A percentile compares a stretch with the other conserved stretches of the same genome.
Conservation (phyloP, 2,888 invertebrate genomes). For the Tetragnatha montana region DNA sequence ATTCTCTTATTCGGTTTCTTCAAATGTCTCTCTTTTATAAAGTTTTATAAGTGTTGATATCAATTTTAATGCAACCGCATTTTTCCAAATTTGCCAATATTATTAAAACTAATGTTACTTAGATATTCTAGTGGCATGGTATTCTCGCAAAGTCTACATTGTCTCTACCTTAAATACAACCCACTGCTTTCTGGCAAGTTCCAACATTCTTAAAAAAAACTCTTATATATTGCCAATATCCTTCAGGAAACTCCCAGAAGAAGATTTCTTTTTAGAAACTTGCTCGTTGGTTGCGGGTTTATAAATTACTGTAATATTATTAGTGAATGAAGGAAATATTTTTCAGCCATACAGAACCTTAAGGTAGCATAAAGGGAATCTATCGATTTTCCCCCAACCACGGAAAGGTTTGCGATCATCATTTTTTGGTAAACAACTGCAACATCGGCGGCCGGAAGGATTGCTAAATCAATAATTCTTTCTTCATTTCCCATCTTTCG, state of each 20-base stretch:
- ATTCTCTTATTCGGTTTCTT: too few species aligned
- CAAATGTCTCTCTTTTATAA: too few species aligned
- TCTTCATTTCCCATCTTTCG: conserved; percentile 48
- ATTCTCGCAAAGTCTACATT: too few species aligned
- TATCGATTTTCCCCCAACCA: conserved; percentile 31
- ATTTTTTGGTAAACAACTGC: conserved; percentile 59
- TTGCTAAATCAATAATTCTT: conserved; percentile 45
- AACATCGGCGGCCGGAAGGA: conserved; percentile 32
- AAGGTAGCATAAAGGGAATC: conserved; percentile 28
- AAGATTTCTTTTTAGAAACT: background rate
- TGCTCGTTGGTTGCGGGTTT: conserved; percentile 21
- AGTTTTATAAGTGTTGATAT: too few species aligned
- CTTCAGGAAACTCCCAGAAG: background rate
- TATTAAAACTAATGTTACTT: too few species aligned
- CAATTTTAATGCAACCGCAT: too few species aligned
- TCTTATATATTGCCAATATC: too few species aligned
- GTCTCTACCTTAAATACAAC: too few species aligned
- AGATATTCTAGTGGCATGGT: too few species aligned
- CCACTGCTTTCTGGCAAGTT: too few species aligned
- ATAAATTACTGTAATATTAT: conserved; percentile 46
- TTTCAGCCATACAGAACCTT: background rate
- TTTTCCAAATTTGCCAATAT: too few species aligned
- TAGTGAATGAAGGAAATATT: conserved; percentile 8
- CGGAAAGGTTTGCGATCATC: conserved; percentile 32
- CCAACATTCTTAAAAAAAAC: too few species aligned